These are phyloP conservation scores for Junco hyemalis DNA, from an alignment of 2,113 vertebrate species.

Conservation along the genomic window DNA sequence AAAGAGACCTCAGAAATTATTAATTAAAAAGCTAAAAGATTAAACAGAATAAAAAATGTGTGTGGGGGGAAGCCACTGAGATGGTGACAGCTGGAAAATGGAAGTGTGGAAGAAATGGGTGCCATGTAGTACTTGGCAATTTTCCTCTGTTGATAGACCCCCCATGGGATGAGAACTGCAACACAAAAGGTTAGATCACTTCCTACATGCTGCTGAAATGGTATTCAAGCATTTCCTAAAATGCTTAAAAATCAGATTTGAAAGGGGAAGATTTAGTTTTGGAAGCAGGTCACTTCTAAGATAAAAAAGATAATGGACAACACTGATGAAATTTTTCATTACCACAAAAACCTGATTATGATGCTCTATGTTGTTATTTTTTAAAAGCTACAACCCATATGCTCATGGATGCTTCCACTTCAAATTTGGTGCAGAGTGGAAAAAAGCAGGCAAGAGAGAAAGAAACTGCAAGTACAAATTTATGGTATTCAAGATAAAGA, in stretches of 20 bases:
- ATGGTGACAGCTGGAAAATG: background rate
- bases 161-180: background rate
- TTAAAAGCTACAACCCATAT: background rate
- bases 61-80: background rate
- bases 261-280: background rate
- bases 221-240: background rate
- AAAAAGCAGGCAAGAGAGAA: conserved; percentile 41
- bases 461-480: conserved; percentile 22
- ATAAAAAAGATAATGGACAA: background rate
- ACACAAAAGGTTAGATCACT: background rate
- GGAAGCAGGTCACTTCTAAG: background rate
- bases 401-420: background rate
- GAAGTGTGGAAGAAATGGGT: background rate
- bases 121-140: background rate
- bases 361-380: background rate
- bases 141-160: background rate
- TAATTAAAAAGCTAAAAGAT: background rate
- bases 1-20: background rate
- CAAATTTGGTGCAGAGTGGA: background rate
- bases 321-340: background rate
- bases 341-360: background rate
- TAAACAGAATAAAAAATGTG: background rate
- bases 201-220: background rate
- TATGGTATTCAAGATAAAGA: background rate
- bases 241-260: background rate